Conservation (phyloP, 1,140 invertebrate genomes). For the Heliothis virescens region DNA sequence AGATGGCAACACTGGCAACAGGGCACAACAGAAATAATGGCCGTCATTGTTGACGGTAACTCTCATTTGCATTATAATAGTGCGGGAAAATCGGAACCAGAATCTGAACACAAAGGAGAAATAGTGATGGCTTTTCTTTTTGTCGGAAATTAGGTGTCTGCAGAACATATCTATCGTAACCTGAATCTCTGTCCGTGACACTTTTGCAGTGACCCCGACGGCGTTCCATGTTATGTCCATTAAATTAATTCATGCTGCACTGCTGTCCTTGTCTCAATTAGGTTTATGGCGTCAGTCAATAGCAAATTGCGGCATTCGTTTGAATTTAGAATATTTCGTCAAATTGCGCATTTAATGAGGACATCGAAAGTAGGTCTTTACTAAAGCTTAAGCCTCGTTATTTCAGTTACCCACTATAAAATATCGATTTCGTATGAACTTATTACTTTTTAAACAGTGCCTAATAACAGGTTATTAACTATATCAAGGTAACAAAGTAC, state of each 20-base stretch:
- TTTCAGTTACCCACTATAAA: too few species aligned
- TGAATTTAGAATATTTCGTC: not conserved
- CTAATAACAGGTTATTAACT: not conserved
- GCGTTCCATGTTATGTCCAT: slow-evolving; percentile 23
- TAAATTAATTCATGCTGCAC: not conserved
- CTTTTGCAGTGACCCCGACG: not conserved
- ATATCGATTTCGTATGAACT: too few species aligned
- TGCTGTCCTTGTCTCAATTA: slow-evolving; percentile 3
- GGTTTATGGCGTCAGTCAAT: not conserved
- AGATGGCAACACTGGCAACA: slow-evolving; percentile 23
- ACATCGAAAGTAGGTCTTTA: too few species aligned
- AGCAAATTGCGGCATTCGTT: not conserved
- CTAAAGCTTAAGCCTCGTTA: too few species aligned
- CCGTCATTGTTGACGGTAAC: not conserved
- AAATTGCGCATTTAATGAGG: not conserved
- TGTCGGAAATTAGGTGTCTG: not conserved
- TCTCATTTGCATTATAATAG: slow-evolving; percentile 12
- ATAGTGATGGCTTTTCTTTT: not conserved
- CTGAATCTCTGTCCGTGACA: slow-evolving; percentile 2
- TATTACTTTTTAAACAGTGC: too few species aligned
- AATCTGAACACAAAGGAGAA: not conserved
- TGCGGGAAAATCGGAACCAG: not conserved
- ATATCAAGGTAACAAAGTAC: slow-evolving; percentile 4
- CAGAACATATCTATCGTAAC: not conserved
- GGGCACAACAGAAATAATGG: slow-evolving; percentile 1